A percentile compares a stretch with the other conserved stretches of the same genome.
Conservation (phyloP, 2,113 vertebrate species). For the Pica pica region DNA sequence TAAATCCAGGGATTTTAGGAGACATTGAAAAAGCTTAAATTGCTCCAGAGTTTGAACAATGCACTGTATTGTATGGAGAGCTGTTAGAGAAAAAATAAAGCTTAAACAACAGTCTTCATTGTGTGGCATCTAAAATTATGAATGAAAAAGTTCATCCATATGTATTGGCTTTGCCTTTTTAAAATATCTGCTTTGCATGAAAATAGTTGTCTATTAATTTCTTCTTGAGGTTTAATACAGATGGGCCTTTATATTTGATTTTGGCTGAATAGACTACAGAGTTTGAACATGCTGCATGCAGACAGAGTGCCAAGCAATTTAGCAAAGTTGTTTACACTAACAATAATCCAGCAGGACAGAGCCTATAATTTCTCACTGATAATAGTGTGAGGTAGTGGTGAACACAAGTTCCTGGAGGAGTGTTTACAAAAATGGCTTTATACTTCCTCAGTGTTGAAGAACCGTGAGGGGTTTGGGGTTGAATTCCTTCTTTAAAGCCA, state of each 20-base stretch:
- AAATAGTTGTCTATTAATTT: conserved; percentile 63
- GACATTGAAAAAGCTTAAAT: conserved; percentile 63
- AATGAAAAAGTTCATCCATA: conserved; percentile 60
- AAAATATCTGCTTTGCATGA: conserved; percentile 65
- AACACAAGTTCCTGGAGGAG: conserved; percentile 39
- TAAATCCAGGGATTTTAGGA: conserved; percentile 68
- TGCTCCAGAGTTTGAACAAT: conserved; percentile 60
- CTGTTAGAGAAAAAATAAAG: conserved; percentile 22
- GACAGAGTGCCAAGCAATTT: conserved; percentile 47
- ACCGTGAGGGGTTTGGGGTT: background rate
- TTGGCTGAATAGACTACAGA: conserved; percentile 32
- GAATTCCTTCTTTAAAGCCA: background rate
- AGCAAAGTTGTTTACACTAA: conserved; percentile 60
- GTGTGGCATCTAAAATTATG: conserved; percentile 46
- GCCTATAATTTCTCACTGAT: conserved; percentile 36
- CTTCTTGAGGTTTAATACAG: conserved; percentile 57
- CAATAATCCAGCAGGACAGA: conserved; percentile 47
- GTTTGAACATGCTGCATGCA: conserved; percentile 34
- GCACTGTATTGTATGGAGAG: conserved; percentile 47
- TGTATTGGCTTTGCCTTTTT: conserved; percentile 45
- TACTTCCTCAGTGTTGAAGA: background rate
- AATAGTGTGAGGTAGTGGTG: conserved; percentile 17
- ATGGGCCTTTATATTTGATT: conserved; percentile 45
- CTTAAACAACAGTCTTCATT: conserved; percentile 41
- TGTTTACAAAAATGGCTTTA: background rate